These are phyloP conservation scores for Oreochromis spilurus DNA, from an alignment of 2,113 vertebrate species.

Conservation along the genomic window DNA sequence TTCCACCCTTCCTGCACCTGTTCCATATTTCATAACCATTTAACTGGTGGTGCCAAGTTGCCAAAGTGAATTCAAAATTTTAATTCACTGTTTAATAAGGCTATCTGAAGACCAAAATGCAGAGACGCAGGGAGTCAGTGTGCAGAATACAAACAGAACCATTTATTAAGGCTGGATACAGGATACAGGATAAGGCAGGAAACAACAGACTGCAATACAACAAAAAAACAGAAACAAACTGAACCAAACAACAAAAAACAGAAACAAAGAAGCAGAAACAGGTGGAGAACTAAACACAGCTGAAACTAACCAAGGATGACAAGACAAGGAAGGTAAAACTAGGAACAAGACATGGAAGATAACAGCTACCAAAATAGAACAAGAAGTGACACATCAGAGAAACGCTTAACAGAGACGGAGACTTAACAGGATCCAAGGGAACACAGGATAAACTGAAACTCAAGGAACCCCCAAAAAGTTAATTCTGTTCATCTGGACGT, in stretches of 20 bases:
- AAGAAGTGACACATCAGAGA: not conserved
- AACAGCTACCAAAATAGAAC: fast-evolving
- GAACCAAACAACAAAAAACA: not conserved
- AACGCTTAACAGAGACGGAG: too few species aligned
- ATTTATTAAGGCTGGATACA: not conserved
- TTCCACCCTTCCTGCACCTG: not conserved
- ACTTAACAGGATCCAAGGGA: not conserved
- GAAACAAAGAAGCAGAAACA: not conserved
- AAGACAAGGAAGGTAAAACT: not conserved
- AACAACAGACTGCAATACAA: fast-evolving
- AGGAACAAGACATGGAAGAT: not conserved
- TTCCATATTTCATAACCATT: fast-evolving
- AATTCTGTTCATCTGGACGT: not conserved
- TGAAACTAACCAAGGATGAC: not conserved
- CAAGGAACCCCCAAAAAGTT: not conserved
- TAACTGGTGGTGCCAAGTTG: not conserved
- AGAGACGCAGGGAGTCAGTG: not conserved
- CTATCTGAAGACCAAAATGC: not conserved
- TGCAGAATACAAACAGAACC: not conserved
- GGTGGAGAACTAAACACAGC: not conserved
- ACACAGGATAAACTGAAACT: not conserved
- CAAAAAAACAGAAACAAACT: not conserved
- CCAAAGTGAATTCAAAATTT: not conserved
- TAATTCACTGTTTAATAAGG: not conserved
- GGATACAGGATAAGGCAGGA: not conserved